These are phyloP conservation scores for Tenodera sinensis DNA, from an alignment of 2,888 invertebrate species.

Conservation along the genomic window DNA sequence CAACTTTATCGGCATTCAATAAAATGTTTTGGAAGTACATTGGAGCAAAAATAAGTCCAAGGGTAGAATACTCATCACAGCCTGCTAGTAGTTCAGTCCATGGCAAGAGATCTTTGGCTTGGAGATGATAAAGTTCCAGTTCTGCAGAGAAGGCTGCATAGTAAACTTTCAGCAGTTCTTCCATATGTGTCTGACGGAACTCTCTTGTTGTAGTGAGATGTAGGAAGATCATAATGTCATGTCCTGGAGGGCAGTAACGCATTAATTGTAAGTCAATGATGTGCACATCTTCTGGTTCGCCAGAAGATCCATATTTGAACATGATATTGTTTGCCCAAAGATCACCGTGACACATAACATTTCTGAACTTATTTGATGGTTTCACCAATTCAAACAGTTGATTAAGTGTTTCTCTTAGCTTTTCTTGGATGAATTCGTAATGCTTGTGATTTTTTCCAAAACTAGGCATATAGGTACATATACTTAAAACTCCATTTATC, in stretches of 20 bases:
- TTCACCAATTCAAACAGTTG: neutral
- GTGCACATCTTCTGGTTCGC: neutral
- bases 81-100: neutral
- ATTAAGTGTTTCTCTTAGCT: neutral
- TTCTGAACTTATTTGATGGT: neutral
- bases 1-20: neutral
- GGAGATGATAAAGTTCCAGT: neutral
- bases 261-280: slow-evolving; percentile 1
- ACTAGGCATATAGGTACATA: neutral
- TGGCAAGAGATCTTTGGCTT: neutral
- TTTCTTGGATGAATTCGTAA: neutral
- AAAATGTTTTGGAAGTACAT: neutral
- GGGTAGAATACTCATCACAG: neutral
- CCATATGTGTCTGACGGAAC: neutral
- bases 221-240: neutral
- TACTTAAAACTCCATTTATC: neutral
- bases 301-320: neutral
- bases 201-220: neutral
- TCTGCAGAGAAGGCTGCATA: neutral
- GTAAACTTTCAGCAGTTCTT: neutral
- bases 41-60: neutral
- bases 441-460: neutral
- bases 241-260: neutral
- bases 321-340: neutral
- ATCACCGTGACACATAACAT: neutral